phyloP scores from a whole-genome alignment of 2,113 vertebrate genomes.

The Camelus bactrianus region DNA sequence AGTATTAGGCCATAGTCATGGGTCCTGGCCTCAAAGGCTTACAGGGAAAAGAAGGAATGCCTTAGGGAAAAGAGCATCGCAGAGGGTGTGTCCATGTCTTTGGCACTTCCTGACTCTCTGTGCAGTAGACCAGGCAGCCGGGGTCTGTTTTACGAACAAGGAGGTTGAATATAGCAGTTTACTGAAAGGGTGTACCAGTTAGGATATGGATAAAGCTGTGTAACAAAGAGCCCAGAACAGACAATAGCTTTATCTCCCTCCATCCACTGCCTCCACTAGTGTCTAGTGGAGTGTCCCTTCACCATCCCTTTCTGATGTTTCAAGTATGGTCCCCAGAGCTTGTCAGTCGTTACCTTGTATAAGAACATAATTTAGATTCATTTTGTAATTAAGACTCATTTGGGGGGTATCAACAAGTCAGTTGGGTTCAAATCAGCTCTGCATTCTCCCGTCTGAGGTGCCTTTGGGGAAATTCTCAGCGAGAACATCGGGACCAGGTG shows the following conservation, averaged over 20 bases:
- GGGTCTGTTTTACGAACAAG: neutral
- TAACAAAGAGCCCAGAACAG: neutral
- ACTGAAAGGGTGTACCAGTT: rapidly evolving
- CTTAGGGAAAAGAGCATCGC: neutral
- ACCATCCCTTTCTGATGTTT: neutral
- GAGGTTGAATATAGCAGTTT: rapidly evolving
- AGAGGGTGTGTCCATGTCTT: rapidly evolving
- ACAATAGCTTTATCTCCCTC: neutral
- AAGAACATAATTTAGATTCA: neutral
- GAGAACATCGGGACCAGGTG: too few species aligned
- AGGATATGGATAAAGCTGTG: neutral
- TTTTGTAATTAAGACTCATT: neutral
- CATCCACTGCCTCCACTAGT: rapidly evolving
- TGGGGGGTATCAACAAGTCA: too few species aligned
- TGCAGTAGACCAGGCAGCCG: neutral
- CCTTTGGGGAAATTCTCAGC: too few species aligned
- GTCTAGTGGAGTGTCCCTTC: neutral
- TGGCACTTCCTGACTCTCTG: neutral
- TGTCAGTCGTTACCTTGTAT: neutral
- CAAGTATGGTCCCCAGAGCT: neutral
- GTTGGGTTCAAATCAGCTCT: neutral
- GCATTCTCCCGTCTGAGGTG: neutral
- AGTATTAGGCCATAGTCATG: neutral
- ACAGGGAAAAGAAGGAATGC: too few species aligned
- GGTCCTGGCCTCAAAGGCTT: neutral